Evolutionary conservation across 2,113 vertebrate genomes (phyloP).

Genomic region (Cynopterus brachyotis): DNA sequence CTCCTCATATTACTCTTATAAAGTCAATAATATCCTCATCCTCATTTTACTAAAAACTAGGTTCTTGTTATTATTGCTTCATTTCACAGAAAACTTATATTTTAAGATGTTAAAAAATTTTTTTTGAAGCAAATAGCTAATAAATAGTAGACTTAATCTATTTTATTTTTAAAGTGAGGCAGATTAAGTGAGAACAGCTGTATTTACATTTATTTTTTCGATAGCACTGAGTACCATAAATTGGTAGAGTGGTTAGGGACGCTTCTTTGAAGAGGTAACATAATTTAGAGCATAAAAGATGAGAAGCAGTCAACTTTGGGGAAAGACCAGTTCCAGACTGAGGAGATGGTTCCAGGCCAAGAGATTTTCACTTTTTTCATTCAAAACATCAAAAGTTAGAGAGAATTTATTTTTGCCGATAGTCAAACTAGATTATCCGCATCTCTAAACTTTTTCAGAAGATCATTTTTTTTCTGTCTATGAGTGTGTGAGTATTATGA

Average conservation of each 20-base stretch:
- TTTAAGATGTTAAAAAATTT: neutral
- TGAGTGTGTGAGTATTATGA: neutral
- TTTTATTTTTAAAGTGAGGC: neutral
- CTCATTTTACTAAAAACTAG: neutral
- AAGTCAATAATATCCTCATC: neutral
- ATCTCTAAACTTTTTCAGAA: conserved; percentile 12
- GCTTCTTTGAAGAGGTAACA: neutral
- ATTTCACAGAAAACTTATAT: conserved; percentile 18
- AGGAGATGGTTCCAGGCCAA: neutral
- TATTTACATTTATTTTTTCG: conserved; percentile 2
- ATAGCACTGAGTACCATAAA: neutral
- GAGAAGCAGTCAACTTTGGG: neutral
- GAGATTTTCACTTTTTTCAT: neutral
- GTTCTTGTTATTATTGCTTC: neutral
- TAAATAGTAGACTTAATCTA: neutral
- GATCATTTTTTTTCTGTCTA: neutral
- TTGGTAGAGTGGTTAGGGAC: neutral
- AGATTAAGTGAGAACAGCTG: neutral
- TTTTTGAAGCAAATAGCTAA: neutral
- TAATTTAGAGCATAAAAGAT: neutral
- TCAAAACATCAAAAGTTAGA: neutral
- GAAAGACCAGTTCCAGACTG: neutral
- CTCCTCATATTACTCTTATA: neutral
- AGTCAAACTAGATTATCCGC: neutral
- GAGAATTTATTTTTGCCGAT: neutral